Conservation (phyloP, 2,113 vertebrate genomes). For the Mirza zaza region DNA sequence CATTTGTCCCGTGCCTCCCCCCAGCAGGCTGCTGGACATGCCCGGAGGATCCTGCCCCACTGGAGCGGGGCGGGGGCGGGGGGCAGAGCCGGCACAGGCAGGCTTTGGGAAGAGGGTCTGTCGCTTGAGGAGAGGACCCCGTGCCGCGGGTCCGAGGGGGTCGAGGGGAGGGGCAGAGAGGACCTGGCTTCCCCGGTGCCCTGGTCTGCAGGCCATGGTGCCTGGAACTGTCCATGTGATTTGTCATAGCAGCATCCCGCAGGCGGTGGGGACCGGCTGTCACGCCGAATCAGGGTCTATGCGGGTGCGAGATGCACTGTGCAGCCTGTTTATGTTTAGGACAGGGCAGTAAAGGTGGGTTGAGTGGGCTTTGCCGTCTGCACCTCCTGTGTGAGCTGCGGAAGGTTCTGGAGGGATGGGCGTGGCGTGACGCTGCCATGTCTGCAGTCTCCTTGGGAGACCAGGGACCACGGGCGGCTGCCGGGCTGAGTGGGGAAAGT, state of each 20-base stretch:
- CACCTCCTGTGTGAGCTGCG: not conserved
- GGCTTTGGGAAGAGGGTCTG: not conserved
- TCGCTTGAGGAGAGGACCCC: not conserved
- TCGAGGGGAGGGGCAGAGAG: accelerated
- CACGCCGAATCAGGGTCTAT: accelerated
- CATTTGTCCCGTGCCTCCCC: not conserved
- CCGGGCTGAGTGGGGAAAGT: accelerated
- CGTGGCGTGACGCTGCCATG: not conserved
- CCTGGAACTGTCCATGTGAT: accelerated
- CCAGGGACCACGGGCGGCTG: not conserved
- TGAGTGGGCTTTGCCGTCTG: not conserved
- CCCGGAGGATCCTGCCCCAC: not conserved
- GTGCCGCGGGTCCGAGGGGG: accelerated
- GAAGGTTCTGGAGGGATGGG: constrained; percentile 25
- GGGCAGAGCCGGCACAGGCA: not conserved
- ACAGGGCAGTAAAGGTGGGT: too few species aligned
- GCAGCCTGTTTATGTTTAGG: not conserved
- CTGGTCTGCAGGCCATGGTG: accelerated
- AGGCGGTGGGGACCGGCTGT: not conserved
- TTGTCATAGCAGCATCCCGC: accelerated
- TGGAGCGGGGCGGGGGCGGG: accelerated
- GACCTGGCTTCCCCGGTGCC: too few species aligned
- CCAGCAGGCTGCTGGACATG: not conserved
- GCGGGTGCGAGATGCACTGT: not conserved
- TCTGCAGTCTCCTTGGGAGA: not conserved